Conservation (phyloP, 1,140 invertebrate species). For the Drosophila pseudoobscura region DNA sequence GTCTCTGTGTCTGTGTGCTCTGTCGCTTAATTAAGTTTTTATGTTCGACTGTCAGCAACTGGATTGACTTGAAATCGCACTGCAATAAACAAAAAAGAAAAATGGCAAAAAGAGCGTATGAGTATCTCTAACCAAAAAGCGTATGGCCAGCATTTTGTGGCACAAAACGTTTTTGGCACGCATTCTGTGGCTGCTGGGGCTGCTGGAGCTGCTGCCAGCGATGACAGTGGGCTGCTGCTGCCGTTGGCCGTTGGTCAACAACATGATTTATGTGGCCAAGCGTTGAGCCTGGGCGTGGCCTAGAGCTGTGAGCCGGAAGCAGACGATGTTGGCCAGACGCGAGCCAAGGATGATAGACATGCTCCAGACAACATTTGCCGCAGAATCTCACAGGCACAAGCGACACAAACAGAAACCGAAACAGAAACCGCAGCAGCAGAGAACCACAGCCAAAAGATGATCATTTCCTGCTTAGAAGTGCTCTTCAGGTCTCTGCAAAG, state of each 20-base stretch:
- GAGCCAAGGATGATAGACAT: slow-evolving; percentile 30
- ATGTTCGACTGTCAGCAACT: slow-evolving; percentile 68
- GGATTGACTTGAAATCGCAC: slow-evolving; percentile 73
- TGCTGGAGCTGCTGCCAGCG: slow-evolving; percentile 14
- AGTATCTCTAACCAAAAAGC: slow-evolving; percentile 60
- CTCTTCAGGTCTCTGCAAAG: neutral
- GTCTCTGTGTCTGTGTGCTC: neutral
- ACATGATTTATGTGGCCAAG: slow-evolving; percentile 55
- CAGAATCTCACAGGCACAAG: neutral
- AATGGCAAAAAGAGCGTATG: slow-evolving; percentile 22
- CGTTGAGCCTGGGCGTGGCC: slow-evolving; percentile 44
- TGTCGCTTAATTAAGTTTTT: slow-evolving; percentile 69
- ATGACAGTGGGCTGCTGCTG: slow-evolving; percentile 46
- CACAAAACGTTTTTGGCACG: slow-evolving; percentile 67
- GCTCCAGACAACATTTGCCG: slow-evolving; percentile 22
- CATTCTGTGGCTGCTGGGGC: slow-evolving; percentile 28
- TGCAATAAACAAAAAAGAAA: slow-evolving; percentile 16
- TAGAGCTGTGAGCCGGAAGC: slow-evolving; percentile 48
- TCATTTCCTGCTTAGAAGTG: slow-evolving; percentile 34
- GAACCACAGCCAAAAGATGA: slow-evolving; percentile 4
- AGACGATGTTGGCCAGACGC: slow-evolving; percentile 26
- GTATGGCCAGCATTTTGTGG: slow-evolving; percentile 68
- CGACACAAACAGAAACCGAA: neutral
- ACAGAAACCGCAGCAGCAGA: too few relatives aligned
- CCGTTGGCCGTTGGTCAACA: slow-evolving; percentile 51